Conservation (phyloP, 2,113 vertebrate genomes). For the Vidua macroura region DNA sequence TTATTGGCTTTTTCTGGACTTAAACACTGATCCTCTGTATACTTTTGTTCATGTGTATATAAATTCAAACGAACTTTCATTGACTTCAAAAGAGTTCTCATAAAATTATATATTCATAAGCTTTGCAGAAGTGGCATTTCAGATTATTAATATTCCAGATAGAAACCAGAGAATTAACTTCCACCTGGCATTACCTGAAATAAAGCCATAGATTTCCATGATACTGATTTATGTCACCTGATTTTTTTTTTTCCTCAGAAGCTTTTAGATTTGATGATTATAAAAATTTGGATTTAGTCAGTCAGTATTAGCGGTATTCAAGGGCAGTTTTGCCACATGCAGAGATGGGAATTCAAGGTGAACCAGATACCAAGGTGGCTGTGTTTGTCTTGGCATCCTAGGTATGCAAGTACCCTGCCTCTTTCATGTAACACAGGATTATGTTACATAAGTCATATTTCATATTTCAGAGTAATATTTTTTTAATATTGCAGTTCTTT, state of each 20-base stretch:
- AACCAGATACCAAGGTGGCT: background rate
- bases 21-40: background rate
- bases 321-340: background rate
- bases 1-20: background rate
- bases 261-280: background rate
- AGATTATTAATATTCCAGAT: conserved; percentile 22
- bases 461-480: background rate
- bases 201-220: background rate
- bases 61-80: conserved; percentile 27
- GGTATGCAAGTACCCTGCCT: rapidly evolving
- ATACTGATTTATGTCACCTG: background rate
- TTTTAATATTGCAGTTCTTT: background rate
- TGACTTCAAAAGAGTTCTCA: background rate
- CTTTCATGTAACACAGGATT: background rate
- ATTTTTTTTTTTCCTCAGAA: background rate
- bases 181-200: conserved; percentile 5
- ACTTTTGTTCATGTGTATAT: background rate
- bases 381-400: background rate
- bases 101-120: conserved; percentile 41
- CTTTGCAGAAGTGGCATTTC: conserved; percentile 32
- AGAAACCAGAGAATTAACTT: conserved; percentile 26
- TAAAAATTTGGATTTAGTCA: background rate
- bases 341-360: background rate
- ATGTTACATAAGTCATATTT: background rate
- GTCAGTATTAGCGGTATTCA: background rate